Evolutionary conservation across 2,888 invertebrate species (phyloP), one percentile per base, ranked within the genome.

Genomic region (Spilarctia lutea): DNA sequence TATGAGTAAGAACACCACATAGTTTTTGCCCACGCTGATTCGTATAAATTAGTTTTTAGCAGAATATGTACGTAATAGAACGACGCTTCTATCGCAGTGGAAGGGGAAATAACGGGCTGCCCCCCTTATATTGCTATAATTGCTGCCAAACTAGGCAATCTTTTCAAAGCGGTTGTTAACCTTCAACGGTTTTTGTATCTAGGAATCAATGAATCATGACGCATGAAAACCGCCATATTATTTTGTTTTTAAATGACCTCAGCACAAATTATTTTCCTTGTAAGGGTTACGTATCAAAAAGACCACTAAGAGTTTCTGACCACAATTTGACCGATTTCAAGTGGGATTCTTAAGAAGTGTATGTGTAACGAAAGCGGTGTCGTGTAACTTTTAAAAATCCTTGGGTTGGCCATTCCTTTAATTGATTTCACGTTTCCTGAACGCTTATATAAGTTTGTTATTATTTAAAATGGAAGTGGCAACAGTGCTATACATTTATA

Each of bases 121-220:
- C 86, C 89, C 82, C 86, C 70, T 83, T 87, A 72, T 13, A 71
- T 69, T 75, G 75, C 72, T 69, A 74, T 78, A 75, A 72, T 76
- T 76, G 70, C 75, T 84, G 87, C 87, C 85, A 86, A 87, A 86
- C 79, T 85, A 83, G 83, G 81, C 80, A 80, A 78, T 74, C 73
- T 76, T 79, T 83, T 80, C 65, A 77, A 75, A 72, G 75, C 83
- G 88, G 86, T 81, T 86, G 79, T 83, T 84, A 77, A 89, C 87
- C 88, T 85, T 76, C 77, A 82, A 80, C 78, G 48, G 79, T 77
- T 75, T 30, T 79, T 67, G 35, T 83, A 78, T 80, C 85, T 83
- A 82, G 81, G 79, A 84, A 81, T 75, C 72, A 72, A 48, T 86
- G 86, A 86, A 52, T 86, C 86, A 86, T 42, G n/a, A 65, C 10